Evolutionary conservation across 2,888 invertebrate genomes (phyloP).

Genomic region (Carterocephalus palaemon): DNA sequence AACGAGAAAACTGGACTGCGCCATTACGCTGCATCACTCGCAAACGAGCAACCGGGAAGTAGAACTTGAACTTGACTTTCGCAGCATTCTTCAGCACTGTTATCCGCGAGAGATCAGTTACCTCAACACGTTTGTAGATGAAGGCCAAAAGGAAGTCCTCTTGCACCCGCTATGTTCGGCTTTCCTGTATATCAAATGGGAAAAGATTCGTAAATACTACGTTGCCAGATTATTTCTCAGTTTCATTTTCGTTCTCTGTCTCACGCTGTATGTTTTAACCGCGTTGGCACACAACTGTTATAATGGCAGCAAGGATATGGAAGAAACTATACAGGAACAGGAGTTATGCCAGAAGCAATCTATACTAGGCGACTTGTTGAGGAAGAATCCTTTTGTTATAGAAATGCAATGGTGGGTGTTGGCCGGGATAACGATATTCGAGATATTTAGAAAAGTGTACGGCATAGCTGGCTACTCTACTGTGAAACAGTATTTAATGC

Average conservation of each 20-base stretch:
- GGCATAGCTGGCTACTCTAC: slow-evolving; percentile 90
- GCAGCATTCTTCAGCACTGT: slow-evolving; percentile 89
- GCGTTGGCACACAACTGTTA: slow-evolving; percentile 91
- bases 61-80: slow-evolving; percentile 89
- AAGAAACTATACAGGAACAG: slow-evolving; percentile 84
- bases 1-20: slow-evolving; percentile 88
- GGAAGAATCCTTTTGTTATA: slow-evolving; percentile 86
- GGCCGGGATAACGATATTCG: slow-evolving; percentile 87
- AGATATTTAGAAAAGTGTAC: slow-evolving; percentile 88
- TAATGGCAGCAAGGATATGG: slow-evolving; percentile 87
- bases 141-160: slow-evolving; percentile 92
- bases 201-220: slow-evolving; percentile 92
- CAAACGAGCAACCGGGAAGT: slow-evolving; percentile 89
- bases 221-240: slow-evolving; percentile 88
- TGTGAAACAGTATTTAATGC: slow-evolving; percentile 88
- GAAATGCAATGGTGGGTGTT: slow-evolving; percentile 92
- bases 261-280: slow-evolving; percentile 89
- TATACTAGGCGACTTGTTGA: slow-evolving; percentile 85
- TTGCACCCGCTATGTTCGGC: slow-evolving; percentile 93
- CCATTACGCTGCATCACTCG: slow-evolving; percentile 87
- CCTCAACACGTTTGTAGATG: slow-evolving; percentile 91
- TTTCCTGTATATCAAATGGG: slow-evolving; percentile 93
- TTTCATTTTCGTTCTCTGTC: slow-evolving; percentile 87
- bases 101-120: slow-evolving; percentile 92
- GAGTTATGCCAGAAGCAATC: slow-evolving; percentile 88